Evolutionary conservation across 2,888 invertebrate genomes (phyloP).

Genomic region (Idaea biselata): DNA sequence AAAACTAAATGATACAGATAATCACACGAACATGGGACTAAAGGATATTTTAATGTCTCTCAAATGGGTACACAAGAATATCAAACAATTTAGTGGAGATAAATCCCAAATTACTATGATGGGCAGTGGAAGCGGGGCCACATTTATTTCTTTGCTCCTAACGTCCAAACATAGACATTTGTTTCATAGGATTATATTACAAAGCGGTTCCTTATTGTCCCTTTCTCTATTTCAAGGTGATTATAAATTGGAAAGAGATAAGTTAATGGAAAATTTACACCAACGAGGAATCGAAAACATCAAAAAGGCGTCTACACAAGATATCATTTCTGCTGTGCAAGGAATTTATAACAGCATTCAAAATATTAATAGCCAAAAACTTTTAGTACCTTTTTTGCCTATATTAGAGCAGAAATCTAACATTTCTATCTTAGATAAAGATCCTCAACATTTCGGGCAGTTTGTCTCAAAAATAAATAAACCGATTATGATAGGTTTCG

Average conservation of each 20-base stretch:
- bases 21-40: slow-evolving; percentile 67
- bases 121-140: slow-evolving; percentile 65
- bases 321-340: slow-evolving; percentile 48
- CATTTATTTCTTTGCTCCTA: slow-evolving; percentile 57
- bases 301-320: slow-evolving; percentile 41
- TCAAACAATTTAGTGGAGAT: slow-evolving; percentile 61
- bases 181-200: slow-evolving; percentile 68
- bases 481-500: slow-evolving; percentile 73
- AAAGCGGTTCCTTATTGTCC: slow-evolving; percentile 66
- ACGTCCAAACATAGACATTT: slow-evolving; percentile 54
- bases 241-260: slow-evolving; percentile 42
- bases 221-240: slow-evolving; percentile 59
- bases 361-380: slow-evolving; percentile 57
- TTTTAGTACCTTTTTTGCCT: slow-evolving; percentile 65
- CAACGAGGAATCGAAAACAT: slow-evolving; percentile 37
- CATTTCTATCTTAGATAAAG: slow-evolving; percentile 43
- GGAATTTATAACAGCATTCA: slow-evolving; percentile 59
- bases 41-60: slow-evolving; percentile 69
- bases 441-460: slow-evolving; percentile 37
- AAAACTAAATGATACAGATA: slow-evolving; percentile 54
- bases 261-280: slow-evolving; percentile 45
- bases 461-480: slow-evolving; percentile 34
- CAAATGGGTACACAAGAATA: slow-evolving; percentile 66
- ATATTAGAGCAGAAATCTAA: slow-evolving; percentile 47
- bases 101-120: slow-evolving; percentile 60